Conservation (phyloP, 2,113 vertebrate species). For the Chaetura pelagica region DNA sequence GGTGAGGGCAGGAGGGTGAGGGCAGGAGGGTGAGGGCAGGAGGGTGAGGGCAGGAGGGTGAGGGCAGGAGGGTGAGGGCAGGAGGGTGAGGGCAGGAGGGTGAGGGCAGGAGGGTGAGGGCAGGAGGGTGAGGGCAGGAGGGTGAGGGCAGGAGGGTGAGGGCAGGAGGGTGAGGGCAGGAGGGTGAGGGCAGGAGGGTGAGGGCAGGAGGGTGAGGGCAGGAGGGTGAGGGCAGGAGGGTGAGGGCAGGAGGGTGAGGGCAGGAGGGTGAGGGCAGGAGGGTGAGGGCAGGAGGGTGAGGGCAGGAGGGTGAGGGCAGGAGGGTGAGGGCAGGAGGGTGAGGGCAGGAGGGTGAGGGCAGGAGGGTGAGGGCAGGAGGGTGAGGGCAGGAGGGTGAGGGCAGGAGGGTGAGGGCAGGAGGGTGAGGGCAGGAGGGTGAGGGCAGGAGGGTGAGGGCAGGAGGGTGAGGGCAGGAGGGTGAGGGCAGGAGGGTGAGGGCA, state of each 20-base stretch:
- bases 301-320: constrained; percentile 65
- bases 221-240: constrained; percentile 68
- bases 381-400: constrained; percentile 75
- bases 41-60: constrained; percentile 77
- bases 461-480: constrained; percentile 8
- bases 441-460: constrained; percentile 91
- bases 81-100: constrained; percentile 75
- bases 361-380: constrained; percentile 67
- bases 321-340: constrained; percentile 25
- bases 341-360: constrained; percentile 86
- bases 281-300: constrained; percentile 76
- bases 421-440: background rate
- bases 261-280: constrained; percentile 75
- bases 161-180: constrained; percentile 78
- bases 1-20: background rate
- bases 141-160: constrained; percentile 80
- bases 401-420: constrained; percentile 74
- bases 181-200: constrained; percentile 75
- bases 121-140: constrained; percentile 74
- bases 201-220: background rate
- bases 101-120: background rate
- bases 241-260: constrained; percentile 81
- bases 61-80: constrained; percentile 80
- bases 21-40: constrained; percentile 75
- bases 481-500: constrained; percentile 75